phyloP scores from a whole-genome alignment of 2,797 vertebrate genomes.

The Xenentodon cancila region DNA sequence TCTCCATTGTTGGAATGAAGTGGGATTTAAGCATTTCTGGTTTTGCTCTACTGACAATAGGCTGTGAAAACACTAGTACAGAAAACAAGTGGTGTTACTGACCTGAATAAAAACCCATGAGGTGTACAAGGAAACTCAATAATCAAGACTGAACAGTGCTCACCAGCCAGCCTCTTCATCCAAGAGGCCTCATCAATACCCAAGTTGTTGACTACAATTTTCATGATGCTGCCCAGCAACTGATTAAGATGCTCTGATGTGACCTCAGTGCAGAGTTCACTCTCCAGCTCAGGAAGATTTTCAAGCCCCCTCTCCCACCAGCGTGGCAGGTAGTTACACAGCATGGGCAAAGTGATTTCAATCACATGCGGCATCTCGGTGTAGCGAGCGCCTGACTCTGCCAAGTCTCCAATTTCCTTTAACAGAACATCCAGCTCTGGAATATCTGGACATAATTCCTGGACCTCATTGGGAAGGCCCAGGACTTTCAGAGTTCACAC shows the following conservation, averaged over 20 bases:
- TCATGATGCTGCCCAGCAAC: constrained; percentile 93
- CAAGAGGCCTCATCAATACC: constrained; percentile 96
- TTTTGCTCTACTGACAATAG: constrained; percentile 92
- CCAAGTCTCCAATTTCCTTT: constrained; percentile 90
- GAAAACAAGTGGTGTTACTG: constrained; percentile 20
- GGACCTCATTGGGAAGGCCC: constrained; percentile 91
- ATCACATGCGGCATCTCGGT: constrained; percentile 98
- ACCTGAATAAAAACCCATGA: neutral
- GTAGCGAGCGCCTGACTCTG: constrained; percentile 94
- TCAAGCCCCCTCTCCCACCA: constrained; percentile 95
- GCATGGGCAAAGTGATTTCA: constrained; percentile 95
- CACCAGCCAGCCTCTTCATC: constrained; percentile 97
- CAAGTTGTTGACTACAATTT: constrained; percentile 96
- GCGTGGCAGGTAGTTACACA: constrained; percentile 94
- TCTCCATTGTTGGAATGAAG: constrained; percentile 96
- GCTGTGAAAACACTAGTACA: constrained; percentile 91
- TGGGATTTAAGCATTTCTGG: constrained; percentile 93
- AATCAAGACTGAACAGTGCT: constrained; percentile 10
- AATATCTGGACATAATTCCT: constrained; percentile 94
- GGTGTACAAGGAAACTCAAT: neutral
- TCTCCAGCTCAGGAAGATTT: constrained; percentile 81
- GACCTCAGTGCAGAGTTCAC: constrained; percentile 85
- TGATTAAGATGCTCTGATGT: constrained; percentile 93
- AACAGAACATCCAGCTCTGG: constrained; percentile 88
- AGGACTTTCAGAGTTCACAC: constrained; percentile 79